phyloP scores from a whole-genome alignment of 1,140 invertebrate species.

The Anastatus disparis region DNA sequence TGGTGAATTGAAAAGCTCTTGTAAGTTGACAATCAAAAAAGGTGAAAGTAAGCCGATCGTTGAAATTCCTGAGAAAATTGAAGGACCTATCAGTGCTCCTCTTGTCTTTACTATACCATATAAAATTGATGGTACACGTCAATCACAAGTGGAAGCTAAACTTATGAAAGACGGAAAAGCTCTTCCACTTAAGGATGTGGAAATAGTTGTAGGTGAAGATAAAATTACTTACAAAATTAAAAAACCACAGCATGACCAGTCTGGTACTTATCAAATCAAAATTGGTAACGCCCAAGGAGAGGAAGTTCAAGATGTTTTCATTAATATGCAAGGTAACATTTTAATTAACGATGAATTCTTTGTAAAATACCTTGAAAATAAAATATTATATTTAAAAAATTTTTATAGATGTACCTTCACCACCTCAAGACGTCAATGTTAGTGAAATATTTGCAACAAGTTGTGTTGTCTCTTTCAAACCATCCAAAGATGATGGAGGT shows the following conservation, averaged over 20 bases:
- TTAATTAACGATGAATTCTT: not conserved
- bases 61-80: conserved; percentile 82
- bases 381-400: not conserved
- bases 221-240: conserved; percentile 91
- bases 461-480: conserved; percentile 92
- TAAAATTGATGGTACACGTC: conserved; percentile 86
- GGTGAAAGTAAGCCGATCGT: conserved; percentile 85
- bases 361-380: not conserved
- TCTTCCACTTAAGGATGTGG: conserved; percentile 86
- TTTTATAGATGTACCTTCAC: conserved; percentile 80
- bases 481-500: conserved; percentile 93
- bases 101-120: conserved; percentile 91
- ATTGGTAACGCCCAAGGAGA: conserved; percentile 89
- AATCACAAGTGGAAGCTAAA: conserved; percentile 88
- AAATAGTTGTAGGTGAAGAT: conserved; percentile 88
- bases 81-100: conserved; percentile 82
- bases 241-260: conserved; percentile 83
- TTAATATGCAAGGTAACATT: conserved; percentile 82
- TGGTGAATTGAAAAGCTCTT: conserved; percentile 80
- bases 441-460: conserved; percentile 91
- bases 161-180: conserved; percentile 89
- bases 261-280: conserved; percentile 88
- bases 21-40: conserved; percentile 85
- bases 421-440: conserved; percentile 90
- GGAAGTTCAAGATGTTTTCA: conserved; percentile 82